Evolutionary conservation across 2,888 invertebrate genomes (phyloP), one percentile per base, ranked within the genome.

Genomic region (Stictocephala bisonia): DNA sequence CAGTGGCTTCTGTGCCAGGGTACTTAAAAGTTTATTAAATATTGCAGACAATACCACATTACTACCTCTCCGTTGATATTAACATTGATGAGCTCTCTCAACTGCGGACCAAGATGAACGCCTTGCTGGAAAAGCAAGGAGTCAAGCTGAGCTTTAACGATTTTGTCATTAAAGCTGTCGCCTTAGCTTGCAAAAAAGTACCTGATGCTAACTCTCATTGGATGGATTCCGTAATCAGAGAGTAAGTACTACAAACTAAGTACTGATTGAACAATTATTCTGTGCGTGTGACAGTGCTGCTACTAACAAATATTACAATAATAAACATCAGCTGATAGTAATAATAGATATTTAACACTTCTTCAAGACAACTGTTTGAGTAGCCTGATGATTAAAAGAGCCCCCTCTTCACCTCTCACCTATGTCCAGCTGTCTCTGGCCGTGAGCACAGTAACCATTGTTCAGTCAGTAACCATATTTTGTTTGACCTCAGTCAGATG

Each of bases 161-260:
- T 85, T 96, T 99, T 81, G 91, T 99, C 68, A 91, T 99, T 68
- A 99, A 99, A 85, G 97, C 96, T 0, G 90, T 94, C 20, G 97
- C 97, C 2, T 87, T 93, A 77, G 95, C 98, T 3, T 94, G 93
- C 82, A 90, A 90, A 82, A 92, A 93, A 83, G 94, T 99, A 70
- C 98, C 98, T 0, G 92, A 96, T 81, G 94, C 93, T 7, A 99
- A 99, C 85, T 93, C 96, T 1, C 91, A 95, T 73, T 99, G 98
- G 98, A 91, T 97, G 90, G 97, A 94, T 71, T 88, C 91, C 4
- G 91, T 91, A 80, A 96, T 99, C 81, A 89, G 98, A 86, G 94
- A 97, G 95, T 97, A 85, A 88, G 91, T 87, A 58, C 22, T 7
- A 3, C 11, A 41, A n/a, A n/a, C n/a, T n/a, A n/a, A n/a, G n/a